A percentile compares a stretch with the other conserved stretches of the same genome.
These are phyloP conservation scores for Euproctis similis DNA, from an alignment of 2,888 invertebrate species.

Conservation along the genomic window DNA sequence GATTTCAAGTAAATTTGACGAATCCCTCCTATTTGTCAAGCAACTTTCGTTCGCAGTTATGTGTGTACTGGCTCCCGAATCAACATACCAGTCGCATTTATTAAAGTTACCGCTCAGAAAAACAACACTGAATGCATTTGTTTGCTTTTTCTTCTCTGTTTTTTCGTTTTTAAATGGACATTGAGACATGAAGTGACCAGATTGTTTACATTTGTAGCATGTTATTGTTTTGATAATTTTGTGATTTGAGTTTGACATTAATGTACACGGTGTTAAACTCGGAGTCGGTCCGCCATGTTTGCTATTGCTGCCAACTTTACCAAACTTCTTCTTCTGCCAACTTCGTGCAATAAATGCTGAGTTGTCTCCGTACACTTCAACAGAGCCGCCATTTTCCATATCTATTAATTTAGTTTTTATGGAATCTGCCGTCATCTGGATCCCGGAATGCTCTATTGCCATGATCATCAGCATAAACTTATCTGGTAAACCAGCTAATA, in stretches of 20 bases:
- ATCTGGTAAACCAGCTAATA: constrained; percentile 14
- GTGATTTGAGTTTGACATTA: constrained; percentile 2
- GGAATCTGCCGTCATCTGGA: constrained; percentile 6
- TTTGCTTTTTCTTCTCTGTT: too few species aligned
- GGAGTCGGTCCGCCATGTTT: constrained; percentile 1
- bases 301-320: too few species aligned
- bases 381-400: constrained; percentile 1
- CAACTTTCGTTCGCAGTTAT: constrained; percentile 11
- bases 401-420: constrained; percentile 1
- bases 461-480: constrained; percentile 8
- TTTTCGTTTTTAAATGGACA: too few species aligned
- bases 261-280: background rate
- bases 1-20: constrained; percentile 1
- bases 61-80: constrained; percentile 17
- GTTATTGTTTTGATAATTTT: constrained; percentile 4
- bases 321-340: too few species aligned
- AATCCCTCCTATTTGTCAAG: constrained; percentile 4
- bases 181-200: too few species aligned
- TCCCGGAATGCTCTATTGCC: too few species aligned
- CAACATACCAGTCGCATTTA: constrained; percentile 15
- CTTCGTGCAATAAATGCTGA: constrained; percentile 2
- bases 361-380: constrained; percentile 1
- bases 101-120: constrained; percentile 13
- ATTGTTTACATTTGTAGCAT: too few species aligned
- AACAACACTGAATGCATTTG: too few species aligned